These are phyloP conservation scores for Mormyrus proboscirostris DNA, from an alignment of 2,797 vertebrate genomes.

Conservation along the genomic window DNA sequence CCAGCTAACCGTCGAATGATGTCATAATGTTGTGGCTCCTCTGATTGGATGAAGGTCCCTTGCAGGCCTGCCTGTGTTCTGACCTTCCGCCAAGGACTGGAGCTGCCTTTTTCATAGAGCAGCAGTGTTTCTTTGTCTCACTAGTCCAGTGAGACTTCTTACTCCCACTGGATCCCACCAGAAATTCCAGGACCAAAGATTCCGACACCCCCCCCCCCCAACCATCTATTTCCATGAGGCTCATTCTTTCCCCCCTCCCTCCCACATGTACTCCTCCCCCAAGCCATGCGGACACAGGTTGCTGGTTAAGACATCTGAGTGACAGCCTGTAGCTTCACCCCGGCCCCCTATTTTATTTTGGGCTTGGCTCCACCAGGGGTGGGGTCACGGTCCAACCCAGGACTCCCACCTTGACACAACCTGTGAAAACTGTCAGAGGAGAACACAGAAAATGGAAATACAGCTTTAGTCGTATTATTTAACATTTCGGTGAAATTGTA, in stretches of 20 bases:
- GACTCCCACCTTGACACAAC: conserved; percentile 59
- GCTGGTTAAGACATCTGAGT: conserved; percentile 67
- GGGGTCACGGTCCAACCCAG: conserved; percentile 53
- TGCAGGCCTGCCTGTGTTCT: neutral
- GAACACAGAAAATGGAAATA: neutral
- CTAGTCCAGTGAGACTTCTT: neutral
- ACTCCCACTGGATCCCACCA: conserved; percentile 23
- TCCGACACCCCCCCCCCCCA: conserved; percentile 21
- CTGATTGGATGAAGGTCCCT: neutral
- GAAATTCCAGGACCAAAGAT: conserved; percentile 8
- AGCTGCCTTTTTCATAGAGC: conserved; percentile 24
- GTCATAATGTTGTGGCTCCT: conserved; percentile 16
- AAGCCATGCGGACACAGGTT: conserved; percentile 43
- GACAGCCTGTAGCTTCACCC: conserved; percentile 51
- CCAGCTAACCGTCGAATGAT: conserved; percentile 23
- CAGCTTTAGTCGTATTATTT: neutral
- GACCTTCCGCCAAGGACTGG: conserved; percentile 16
- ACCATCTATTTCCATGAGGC: conserved; percentile 17
- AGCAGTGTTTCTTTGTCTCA: conserved; percentile 1
- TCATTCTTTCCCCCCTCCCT: neutral
- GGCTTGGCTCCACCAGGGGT: conserved; percentile 67
- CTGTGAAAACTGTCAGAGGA: conserved; percentile 52
- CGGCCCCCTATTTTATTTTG: conserved; percentile 52
- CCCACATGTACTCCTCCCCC: conserved; percentile 36
- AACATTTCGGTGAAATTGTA: neutral